Evolutionary conservation across 2,888 invertebrate genomes (phyloP), one percentile per base, ranked within the genome.

Genomic region (Orthosia gracilis): DNA sequence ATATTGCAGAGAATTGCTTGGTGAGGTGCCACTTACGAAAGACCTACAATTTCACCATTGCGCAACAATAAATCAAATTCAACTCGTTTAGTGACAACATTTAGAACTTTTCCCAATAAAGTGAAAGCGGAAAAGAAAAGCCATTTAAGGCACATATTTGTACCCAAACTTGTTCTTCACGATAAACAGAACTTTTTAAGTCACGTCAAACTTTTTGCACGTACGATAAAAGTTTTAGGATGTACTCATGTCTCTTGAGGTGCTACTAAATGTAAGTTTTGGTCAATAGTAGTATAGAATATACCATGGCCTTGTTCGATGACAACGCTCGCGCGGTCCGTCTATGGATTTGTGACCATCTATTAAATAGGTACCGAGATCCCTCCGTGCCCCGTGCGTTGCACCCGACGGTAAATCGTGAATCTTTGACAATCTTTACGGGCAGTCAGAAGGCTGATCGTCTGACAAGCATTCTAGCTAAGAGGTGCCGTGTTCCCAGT

Each of bases 181-280:
- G 40, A 57, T 61, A 81, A 62, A 82, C 26, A 77, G 21, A 69
- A 79, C 57, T 82, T 82, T 68, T 9, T 26, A 7, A 3, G 45
- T 69, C 78, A 78, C 13, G 58, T 55, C 47, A 69, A 78, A 81
- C 23, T 81, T 81, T 69, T 62, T n/a, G 21, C 62, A 23, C 45
- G 57, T 66, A 57, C 49, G 11, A 50, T 50, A 49, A 67, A 68
- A 79, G 26, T 79, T 77, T 57, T 2, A 12, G 21, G n/a, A 57
- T 69, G 31, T 61, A 40, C 40, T 40, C 40, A 40, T 64, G 57
- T 64, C 49, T 52, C 26, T 67, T 45, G 50, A 55, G 58, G 45
- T 50, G 54, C 58, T 50, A 47, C 47, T 21, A 40, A 62, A 73
- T 49, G 31, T 49, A 55, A 59, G 31, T 59, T 76, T 50, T 50